phyloP scores from a whole-genome alignment of 2,113 vertebrate species.

The Clarias macrocephalus region DNA sequence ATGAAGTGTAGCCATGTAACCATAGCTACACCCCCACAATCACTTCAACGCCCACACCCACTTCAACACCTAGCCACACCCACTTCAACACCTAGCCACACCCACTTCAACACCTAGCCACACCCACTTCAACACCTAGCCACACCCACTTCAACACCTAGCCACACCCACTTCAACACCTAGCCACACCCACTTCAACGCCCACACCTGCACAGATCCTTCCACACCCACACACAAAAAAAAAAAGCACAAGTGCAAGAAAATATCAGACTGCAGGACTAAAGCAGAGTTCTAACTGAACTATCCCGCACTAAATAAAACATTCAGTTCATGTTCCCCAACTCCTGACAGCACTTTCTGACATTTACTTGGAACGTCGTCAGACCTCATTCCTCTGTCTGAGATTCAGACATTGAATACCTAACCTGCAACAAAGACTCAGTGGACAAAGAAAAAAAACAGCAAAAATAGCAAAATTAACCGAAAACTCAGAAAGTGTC shows the following conservation, averaged over 20 bases:
- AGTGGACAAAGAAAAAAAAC: not conserved
- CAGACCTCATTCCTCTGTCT: not conserved
- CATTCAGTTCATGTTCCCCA: not conserved
- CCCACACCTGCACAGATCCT: no score
- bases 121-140: not conserved
- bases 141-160: no score
- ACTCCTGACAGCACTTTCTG: not conserved
- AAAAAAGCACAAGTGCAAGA: not conserved
- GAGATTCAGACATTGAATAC: not conserved
- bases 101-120: no score
- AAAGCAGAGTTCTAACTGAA: not conserved
- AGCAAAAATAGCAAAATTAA: not conserved
- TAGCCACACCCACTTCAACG: no score
- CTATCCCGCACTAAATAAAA: not conserved
- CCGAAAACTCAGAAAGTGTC: not conserved
- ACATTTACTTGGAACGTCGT: not conserved
- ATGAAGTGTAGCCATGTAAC: no score
- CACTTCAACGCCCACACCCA: no score
- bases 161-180: no score
- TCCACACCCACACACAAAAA: not conserved
- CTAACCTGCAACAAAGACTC: not conserved
- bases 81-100: no score
- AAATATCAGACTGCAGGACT: not conserved
- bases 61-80: not conserved
- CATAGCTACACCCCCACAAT: no score